Base-by-base conservation (phyloP, 2,888 invertebrate species). In the Choristoneura rosaceana region DNA sequence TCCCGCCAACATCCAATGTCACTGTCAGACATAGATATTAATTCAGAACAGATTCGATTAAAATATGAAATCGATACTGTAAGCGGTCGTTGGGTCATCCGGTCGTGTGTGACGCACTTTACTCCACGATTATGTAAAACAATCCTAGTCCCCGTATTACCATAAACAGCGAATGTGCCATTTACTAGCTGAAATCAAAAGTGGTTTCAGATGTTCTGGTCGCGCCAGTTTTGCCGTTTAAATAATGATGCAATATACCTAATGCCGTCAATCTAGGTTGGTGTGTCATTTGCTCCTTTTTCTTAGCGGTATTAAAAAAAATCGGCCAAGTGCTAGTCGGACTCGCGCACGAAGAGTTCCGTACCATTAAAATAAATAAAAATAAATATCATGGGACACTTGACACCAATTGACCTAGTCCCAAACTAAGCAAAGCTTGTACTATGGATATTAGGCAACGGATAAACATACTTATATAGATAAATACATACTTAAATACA, bases 151-250 rank as follows among this genome's bases (percentile, higher is more conserved):
- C 55, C 50, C 10, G 15, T 60, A 74, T 71, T 71, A 71, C 61
- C 74, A 71, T 74, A 61, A 34, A 59, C 50, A 66, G 52, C 62
- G 62, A 47, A 65, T 61, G 70, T 43, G 25, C 64, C 55, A 55
- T 68, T 71, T 69, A 67, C 74, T 77, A 75, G 76, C 85, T 84
- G 87, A 89, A 89, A 89, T 83, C 82, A 88, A 89, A 87, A 89
- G 88, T 88, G 84, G 82, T 82, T 84, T 83, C 84, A 84, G 83
- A 76, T 45, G 73, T 43, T 62, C 71, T 33, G 47, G 71, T 67
- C 33, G 15, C 43, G 25, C 38, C 45, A 17, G 34, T 45, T 25
- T 12, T 10, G 69, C 10, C 38, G 15, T 61, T 43, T 45, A n/a
- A 17, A 43, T 34, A 41, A 7, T 65, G 50, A 66, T 52, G 66